phyloP scores from a whole-genome alignment of 2,888 invertebrate genomes.

The Dasypogon diadema region DNA sequence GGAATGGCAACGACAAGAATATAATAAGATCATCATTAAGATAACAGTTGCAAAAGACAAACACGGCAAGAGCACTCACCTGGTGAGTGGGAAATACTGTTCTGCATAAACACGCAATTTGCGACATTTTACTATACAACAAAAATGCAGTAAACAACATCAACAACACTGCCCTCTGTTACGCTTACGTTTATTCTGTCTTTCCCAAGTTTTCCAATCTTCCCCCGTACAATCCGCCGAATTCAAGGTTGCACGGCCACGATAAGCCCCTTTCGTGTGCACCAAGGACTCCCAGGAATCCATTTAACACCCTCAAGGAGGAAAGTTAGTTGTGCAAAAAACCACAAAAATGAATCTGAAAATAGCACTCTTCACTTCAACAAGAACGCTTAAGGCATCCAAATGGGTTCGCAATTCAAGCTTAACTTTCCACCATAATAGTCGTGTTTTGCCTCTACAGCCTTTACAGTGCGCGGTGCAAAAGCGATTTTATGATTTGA shows the following conservation, averaged over 20 bases:
- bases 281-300: background rate
- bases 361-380: constrained; percentile 17
- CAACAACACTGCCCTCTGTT: background rate
- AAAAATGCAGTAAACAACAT: background rate
- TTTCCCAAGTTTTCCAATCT: too few species aligned
- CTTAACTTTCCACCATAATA: background rate
- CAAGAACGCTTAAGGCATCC: background rate
- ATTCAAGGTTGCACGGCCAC: background rate
- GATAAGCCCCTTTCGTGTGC: background rate
- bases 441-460: constrained; percentile 11
- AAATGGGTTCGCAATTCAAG: constrained; percentile 1
- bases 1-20: constrained; percentile 31
- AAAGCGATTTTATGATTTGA: constrained; percentile 27
- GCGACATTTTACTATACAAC: background rate
- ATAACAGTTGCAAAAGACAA: constrained; percentile 30
- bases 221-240: background rate
- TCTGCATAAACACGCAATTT: constrained; percentile 13
- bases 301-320: background rate
- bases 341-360: constrained; percentile 10
- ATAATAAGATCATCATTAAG: constrained; percentile 46
- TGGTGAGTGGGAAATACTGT: background rate
- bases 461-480: background rate
- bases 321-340: background rate
- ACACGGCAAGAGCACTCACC: constrained; percentile 1
- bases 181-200: background rate